A percentile compares a stretch with the other conserved stretches of the same genome.
phyloP scores from a whole-genome alignment of 2,113 vertebrate genomes.

The Sula dactylatra region DNA sequence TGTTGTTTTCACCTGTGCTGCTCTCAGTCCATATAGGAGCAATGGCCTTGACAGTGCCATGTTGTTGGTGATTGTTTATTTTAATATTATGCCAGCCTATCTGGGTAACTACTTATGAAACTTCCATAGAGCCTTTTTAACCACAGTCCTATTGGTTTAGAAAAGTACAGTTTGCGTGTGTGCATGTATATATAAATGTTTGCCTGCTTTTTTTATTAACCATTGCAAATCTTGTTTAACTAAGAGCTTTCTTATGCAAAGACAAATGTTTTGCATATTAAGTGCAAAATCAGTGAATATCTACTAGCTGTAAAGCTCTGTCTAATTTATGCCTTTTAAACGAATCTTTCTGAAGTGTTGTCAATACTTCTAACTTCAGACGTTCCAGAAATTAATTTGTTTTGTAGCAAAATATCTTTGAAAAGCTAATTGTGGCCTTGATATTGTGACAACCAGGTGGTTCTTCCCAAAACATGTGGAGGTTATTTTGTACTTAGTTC shows the following conservation, averaged over 20 bases:
- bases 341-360: background rate
- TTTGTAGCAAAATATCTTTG: background rate
- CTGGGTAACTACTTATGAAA: background rate
- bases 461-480: background rate
- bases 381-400: background rate
- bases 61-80: background rate
- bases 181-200: background rate
- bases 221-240: background rate
- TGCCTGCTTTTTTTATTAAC: background rate
- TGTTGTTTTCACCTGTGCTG: background rate
- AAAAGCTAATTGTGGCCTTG: background rate
- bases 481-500: background rate
- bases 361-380: background rate
- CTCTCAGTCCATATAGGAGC: background rate
- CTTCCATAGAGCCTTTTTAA: background rate
- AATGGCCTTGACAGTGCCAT: background rate
- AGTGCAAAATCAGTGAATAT: background rate
- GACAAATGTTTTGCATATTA: background rate
- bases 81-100: background rate
- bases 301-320: background rate
- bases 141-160: background rate
- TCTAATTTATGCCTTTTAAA: background rate
- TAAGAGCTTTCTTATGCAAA: background rate
- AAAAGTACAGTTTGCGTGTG: background rate
- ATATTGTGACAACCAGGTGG: background rate